Conservation (phyloP, 1,140 invertebrate species). For the Spodoptera frugiperda region DNA sequence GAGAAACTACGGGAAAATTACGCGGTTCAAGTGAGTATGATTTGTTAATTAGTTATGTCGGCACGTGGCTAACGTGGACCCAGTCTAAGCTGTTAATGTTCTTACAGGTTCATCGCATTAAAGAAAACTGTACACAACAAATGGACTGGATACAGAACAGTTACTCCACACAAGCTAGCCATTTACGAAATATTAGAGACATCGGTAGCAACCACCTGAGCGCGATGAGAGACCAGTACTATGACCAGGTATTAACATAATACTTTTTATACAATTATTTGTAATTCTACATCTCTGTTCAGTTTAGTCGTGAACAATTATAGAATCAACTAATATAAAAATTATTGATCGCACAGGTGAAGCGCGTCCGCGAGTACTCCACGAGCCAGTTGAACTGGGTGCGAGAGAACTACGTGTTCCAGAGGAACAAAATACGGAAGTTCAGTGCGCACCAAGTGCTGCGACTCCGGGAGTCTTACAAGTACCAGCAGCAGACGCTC, state of each 20-base stretch:
- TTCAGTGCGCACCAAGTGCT: constrained; percentile 97
- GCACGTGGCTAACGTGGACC: neutral
- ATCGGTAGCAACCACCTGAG: constrained; percentile 95
- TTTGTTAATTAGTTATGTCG: constrained; percentile 12
- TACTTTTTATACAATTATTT: neutral
- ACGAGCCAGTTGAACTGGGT: constrained; percentile 96
- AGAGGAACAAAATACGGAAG: constrained; percentile 96
- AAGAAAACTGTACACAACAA: constrained; percentile 96
- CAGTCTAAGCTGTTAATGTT: constrained; percentile 47
- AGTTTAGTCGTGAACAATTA: constrained; percentile 11
- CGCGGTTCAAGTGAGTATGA: constrained; percentile 90
- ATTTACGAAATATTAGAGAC: constrained; percentile 95
- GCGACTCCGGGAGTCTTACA: constrained; percentile 95
- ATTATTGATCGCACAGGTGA: constrained; percentile 87
- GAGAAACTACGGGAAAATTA: constrained; percentile 96
- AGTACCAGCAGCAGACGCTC: constrained; percentile 97
- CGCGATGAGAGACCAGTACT: constrained; percentile 95
- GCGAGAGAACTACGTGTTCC: constrained; percentile 97
- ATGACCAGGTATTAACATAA: constrained; percentile 90
- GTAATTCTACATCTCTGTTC: neutral
- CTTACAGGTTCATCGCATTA: constrained; percentile 92
- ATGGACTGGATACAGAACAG: constrained; percentile 97
- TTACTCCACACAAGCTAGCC: constrained; percentile 94
- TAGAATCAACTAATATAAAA: constrained; percentile 35
- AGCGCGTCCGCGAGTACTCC: constrained; percentile 95